phyloP scores from a whole-genome alignment of 1,140 invertebrate genomes.

The Stenopsyche tienmushanensis region DNA sequence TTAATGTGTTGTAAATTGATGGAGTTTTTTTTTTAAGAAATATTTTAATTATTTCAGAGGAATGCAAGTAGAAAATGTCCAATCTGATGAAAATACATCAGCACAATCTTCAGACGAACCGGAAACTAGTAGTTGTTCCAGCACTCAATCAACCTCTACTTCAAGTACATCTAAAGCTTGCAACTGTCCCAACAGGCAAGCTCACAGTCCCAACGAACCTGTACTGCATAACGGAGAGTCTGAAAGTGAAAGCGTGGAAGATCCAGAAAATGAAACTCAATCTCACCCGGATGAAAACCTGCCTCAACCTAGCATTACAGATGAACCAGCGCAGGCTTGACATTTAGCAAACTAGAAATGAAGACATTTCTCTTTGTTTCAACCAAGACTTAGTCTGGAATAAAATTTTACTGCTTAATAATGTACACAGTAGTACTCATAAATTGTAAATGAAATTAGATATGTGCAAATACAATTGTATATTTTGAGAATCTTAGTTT shows the following conservation, averaged over 20 bases:
- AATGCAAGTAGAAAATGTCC: no score
- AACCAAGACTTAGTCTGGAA: no score
- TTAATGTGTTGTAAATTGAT: no score
- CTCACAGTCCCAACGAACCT: conserved; percentile 6
- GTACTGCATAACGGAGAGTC: neutral
- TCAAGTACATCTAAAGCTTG: conserved; percentile 1
- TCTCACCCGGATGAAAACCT: conserved; percentile 40
- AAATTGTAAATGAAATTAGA: no score
- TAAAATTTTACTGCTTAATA: no score
- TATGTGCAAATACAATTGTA: no score
- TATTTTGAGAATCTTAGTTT: no score
- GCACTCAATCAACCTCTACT: conserved; percentile 1
- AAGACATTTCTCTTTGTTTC: neutral
- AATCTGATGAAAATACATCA: no score
- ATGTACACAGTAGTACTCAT: no score
- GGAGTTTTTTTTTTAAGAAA: no score
- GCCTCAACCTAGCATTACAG: conserved; percentile 49
- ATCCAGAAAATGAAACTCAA: neutral
- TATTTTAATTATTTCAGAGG: no score
- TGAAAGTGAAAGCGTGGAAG: neutral
- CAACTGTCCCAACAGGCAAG: neutral
- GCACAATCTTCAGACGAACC: neutral
- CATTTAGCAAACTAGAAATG: conserved; percentile 14
- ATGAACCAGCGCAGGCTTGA: conserved; percentile 55
- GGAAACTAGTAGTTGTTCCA: neutral